Conservation (phyloP, 2,113 vertebrate genomes). For the Sebastes schlegelii region DNA sequence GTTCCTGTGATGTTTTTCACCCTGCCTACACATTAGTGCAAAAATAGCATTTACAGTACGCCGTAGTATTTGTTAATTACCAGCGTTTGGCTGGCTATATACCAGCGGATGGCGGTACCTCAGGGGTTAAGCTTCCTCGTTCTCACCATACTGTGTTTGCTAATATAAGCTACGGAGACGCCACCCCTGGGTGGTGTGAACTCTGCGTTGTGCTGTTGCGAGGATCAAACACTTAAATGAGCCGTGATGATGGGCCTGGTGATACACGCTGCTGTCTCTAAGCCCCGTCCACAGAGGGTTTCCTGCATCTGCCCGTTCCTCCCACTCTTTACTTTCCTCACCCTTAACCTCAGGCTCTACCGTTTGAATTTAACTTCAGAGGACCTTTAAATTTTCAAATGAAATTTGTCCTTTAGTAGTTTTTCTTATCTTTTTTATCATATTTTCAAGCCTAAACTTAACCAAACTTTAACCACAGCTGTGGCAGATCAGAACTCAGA, state of each 20-base stretch:
- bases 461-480: background rate
- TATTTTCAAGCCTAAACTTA: background rate
- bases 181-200: slow-evolving; percentile 67
- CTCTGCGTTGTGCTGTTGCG: slow-evolving; percentile 53
- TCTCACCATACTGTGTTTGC: slow-evolving; percentile 67
- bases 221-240: slow-evolving; percentile 76
- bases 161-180: slow-evolving; percentile 53
- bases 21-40: slow-evolving; percentile 59
- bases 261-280: slow-evolving; percentile 58
- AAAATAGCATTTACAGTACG: slow-evolving; percentile 75
- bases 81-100: slow-evolving; percentile 50
- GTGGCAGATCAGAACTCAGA: background rate
- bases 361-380: slow-evolving; percentile 66
- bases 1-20: slow-evolving; percentile 67
- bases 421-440: background rate
- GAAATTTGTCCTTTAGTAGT: slow-evolving; percentile 9
- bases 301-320: slow-evolving; percentile 31
- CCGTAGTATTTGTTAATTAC: slow-evolving; percentile 71
- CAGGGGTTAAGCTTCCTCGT: slow-evolving; percentile 52
- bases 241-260: slow-evolving; percentile 64
- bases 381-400: slow-evolving; percentile 31
- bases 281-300: slow-evolving; percentile 48
- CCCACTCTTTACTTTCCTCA: slow-evolving; percentile 15
- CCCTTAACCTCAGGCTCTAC: slow-evolving; percentile 54
- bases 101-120: slow-evolving; percentile 68